These are phyloP conservation scores for Protonemura montana DNA, from an alignment of 2,888 invertebrate genomes.

Conservation along the genomic window DNA sequence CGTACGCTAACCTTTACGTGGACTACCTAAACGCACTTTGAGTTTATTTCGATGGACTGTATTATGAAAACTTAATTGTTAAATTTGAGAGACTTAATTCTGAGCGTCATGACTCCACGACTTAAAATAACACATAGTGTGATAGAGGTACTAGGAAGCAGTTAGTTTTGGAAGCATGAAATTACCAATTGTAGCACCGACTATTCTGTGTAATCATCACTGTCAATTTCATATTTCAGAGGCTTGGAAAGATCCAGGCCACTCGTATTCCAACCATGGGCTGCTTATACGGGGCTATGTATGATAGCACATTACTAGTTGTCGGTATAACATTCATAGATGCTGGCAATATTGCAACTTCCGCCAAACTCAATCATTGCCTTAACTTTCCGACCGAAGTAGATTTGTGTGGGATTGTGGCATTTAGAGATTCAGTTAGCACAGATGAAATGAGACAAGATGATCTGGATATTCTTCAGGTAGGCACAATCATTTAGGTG, in stretches of 20 bases:
- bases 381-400: slow-evolving; percentile 78
- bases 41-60: not conserved
- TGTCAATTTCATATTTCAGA: slow-evolving; percentile 62
- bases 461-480: slow-evolving; percentile 38
- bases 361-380: slow-evolving; percentile 60
- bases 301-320: slow-evolving; percentile 73
- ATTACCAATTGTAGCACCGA: too few relatives aligned
- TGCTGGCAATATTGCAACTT: slow-evolving; percentile 67
- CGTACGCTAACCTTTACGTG: not conserved
- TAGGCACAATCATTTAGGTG: not conserved
- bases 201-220: too few relatives aligned
- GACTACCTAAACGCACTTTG: not conserved
- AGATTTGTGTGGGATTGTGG: slow-evolving; percentile 78
- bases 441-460: slow-evolving; percentile 41
- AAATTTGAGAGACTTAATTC: not conserved
- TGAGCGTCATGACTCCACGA: slow-evolving; percentile 72
- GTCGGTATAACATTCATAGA: slow-evolving; percentile 59
- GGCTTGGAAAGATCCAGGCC: slow-evolving; percentile 69
- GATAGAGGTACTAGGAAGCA: slow-evolving; percentile 65
- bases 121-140: slow-evolving; percentile 76
- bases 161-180: too few relatives aligned
- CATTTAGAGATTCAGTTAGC: slow-evolving; percentile 63
- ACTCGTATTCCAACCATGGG: slow-evolving; percentile 65
- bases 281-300: slow-evolving; percentile 78
- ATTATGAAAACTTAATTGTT: not conserved